Conservation (phyloP, 2,797 vertebrate species). For the Sternarchorhynchus goeldii region DNA sequence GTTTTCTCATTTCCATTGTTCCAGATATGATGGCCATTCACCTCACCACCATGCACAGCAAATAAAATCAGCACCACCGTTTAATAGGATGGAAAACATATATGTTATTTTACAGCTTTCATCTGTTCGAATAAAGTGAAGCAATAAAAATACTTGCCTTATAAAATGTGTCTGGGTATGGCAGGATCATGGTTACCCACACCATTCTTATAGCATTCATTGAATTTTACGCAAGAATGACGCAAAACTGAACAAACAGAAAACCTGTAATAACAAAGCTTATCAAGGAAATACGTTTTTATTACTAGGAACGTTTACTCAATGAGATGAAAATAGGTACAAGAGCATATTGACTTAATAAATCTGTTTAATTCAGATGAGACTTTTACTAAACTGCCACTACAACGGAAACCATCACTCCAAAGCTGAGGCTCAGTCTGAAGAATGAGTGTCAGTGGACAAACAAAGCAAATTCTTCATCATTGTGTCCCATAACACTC, state of each 20-base stretch:
- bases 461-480: background rate
- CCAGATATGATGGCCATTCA: conserved; percentile 36
- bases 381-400: background rate
- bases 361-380: conserved; percentile 5
- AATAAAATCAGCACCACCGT: conserved; percentile 5
- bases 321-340: conserved; percentile 32
- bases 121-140: conserved; percentile 28
- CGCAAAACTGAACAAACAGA: background rate
- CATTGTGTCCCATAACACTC: too few species aligned
- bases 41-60: conserved; percentile 22
- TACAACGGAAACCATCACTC: background rate
- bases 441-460: background rate
- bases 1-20: conserved; percentile 34
- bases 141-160: conserved; percentile 30
- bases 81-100: conserved; percentile 38
- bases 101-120: conserved; percentile 35
- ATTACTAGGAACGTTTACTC: conserved; percentile 36
- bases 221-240: conserved; percentile 8
- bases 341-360: conserved; percentile 15
- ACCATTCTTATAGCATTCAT: background rate
- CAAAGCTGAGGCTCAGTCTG: background rate
- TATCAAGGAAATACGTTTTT: conserved; percentile 39
- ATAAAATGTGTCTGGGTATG: conserved; percentile 22
- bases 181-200: conserved; percentile 12
- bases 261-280: conserved; percentile 35